Evolutionary conservation across 2,113 vertebrate species (phyloP).

Genomic region (Istiophorus platypterus): DNA sequence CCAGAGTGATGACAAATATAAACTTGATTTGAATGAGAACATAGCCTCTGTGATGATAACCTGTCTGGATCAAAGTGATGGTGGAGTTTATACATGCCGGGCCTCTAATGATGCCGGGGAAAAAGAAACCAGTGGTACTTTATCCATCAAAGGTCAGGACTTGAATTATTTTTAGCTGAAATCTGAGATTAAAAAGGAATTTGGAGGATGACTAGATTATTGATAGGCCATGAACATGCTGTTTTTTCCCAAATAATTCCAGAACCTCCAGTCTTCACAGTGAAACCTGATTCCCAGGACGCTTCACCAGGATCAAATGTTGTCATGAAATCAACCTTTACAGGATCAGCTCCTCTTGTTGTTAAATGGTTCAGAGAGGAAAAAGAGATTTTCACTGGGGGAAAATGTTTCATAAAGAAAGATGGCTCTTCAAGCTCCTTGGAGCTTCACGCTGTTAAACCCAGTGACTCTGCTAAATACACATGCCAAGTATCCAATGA

Average conservation of each 20-base stretch:
- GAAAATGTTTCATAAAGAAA: constrained; percentile 92
- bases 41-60: constrained; percentile 88
- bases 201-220: neutral
- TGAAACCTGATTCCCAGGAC: constrained; percentile 88
- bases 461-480: constrained; percentile 90
- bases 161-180: neutral
- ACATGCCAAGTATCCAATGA: constrained; percentile 93
- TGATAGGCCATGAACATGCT: constrained; percentile 39
- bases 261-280: constrained; percentile 92
- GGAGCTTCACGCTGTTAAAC: constrained; percentile 92
- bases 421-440: constrained; percentile 90
- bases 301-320: constrained; percentile 88
- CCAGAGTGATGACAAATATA: constrained; percentile 84
- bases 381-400: constrained; percentile 90
- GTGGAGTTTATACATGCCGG: constrained; percentile 90
- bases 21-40: constrained; percentile 88
- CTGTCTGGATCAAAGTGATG: constrained; percentile 85
- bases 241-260: constrained; percentile 81
- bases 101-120: constrained; percentile 92
- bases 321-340: constrained; percentile 88
- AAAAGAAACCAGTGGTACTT: constrained; percentile 89
- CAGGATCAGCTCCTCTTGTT: constrained; percentile 89
- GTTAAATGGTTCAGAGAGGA: constrained; percentile 94
- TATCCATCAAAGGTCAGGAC: constrained; percentile 93
- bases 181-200: neutral